These are phyloP conservation scores for Chromobotia macracanthus DNA, from an alignment of 2,797 vertebrate species.

Conservation along the genomic window DNA sequence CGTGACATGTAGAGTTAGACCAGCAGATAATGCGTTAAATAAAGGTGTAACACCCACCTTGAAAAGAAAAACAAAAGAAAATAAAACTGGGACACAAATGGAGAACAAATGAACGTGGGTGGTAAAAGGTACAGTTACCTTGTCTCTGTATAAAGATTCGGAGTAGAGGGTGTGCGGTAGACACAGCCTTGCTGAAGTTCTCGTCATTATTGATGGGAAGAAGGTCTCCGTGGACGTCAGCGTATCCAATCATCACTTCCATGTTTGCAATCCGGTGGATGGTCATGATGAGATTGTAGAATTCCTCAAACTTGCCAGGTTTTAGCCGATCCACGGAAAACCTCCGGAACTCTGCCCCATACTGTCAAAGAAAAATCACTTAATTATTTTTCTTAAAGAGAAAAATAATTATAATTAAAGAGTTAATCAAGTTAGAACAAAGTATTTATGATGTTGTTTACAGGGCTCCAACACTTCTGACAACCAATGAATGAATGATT, in stretches of 20 bases:
- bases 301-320: conserved; percentile 96
- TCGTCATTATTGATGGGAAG: conserved; percentile 98
- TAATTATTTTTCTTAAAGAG: too few relatives aligned
- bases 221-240: conserved; percentile 93
- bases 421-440: too few relatives aligned
- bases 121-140: conserved; percentile 75
- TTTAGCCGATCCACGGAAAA: conserved; percentile 93
- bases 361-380: conserved; percentile 71
- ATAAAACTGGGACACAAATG: conserved; percentile 2
- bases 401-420: too few relatives aligned
- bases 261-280: conserved; percentile 92
- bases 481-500: too few relatives aligned
- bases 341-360: conserved; percentile 95
- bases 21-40: conserved; percentile 19
- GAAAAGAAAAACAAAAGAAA: neutral
- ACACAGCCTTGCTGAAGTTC: conserved; percentile 97
- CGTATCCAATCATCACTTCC: conserved; percentile 95
- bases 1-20: too few relatives aligned
- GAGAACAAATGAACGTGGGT: conserved; percentile 27
- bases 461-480: too few relatives aligned
- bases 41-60: conserved; percentile 10
- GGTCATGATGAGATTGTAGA: conserved; percentile 94
- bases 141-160: conserved; percentile 96
- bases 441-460: too few relatives aligned
- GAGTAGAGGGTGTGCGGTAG: conserved; percentile 91